A percentile compares a stretch with the other conserved stretches of the same genome.
These are phyloP conservation scores for Trissolcus japonicus DNA, from an alignment of 2,888 invertebrate species.

Conservation along the genomic window DNA sequence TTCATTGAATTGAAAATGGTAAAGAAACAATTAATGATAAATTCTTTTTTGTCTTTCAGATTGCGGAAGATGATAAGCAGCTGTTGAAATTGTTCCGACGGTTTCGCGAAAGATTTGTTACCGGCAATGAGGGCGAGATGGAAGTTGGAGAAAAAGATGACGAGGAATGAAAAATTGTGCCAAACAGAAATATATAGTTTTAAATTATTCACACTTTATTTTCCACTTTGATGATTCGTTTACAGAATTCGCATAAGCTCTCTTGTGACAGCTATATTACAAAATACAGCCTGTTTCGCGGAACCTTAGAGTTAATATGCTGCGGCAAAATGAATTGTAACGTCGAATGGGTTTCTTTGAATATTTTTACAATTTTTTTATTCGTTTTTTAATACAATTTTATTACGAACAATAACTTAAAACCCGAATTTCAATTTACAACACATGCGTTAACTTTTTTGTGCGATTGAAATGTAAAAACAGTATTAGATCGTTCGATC, in stretches of 20 bases:
- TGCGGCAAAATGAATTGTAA: too few species aligned
- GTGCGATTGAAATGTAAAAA: slow-evolving; percentile 7
- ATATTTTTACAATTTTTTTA: not conserved
- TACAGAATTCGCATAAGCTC: slow-evolving; percentile 45
- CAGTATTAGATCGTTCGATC: too few species aligned
- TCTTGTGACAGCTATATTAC: slow-evolving; percentile 31
- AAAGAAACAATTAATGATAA: not conserved
- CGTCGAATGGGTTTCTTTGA: too few species aligned
- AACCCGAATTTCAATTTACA: not conserved
- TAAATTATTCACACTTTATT: slow-evolving; percentile 44
- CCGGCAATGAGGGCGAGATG: not conserved
- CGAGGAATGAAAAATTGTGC: slow-evolving; percentile 4
- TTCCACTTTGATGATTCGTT: slow-evolving; percentile 41
- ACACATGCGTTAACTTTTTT: too few species aligned
- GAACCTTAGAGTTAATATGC: too few species aligned
- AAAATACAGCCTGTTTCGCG: slow-evolving; percentile 19
- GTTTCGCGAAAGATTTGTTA: slow-evolving; percentile 15
- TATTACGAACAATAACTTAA: slow-evolving; percentile 27
- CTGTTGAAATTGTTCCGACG: slow-evolving; percentile 30
- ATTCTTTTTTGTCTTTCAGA: slow-evolving; percentile 29
- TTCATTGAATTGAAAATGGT: not conserved
- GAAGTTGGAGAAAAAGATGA: slow-evolving; percentile 5
- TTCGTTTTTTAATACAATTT: too few species aligned
- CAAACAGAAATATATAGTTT: not conserved
- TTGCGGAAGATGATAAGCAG: slow-evolving; percentile 18